Base-by-base conservation (phyloP, 2,113 vertebrate species). In the Melospiza georgiana region DNA sequence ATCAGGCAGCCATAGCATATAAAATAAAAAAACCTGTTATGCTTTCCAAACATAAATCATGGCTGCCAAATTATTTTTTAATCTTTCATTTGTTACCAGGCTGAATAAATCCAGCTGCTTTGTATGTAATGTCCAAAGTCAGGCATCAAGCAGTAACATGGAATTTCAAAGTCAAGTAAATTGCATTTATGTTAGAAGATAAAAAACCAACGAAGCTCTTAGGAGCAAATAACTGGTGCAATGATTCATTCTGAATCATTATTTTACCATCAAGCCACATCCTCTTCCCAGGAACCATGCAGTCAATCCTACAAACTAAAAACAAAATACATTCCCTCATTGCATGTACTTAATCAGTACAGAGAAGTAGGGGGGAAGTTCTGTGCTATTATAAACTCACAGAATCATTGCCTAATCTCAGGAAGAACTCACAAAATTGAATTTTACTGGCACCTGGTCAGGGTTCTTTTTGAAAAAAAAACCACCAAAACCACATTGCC, bases 261-360 rank as follows among this genome's bases (percentile, higher is more conserved):
- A 12, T 6, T 31, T 55, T 58, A 54, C 43, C 21, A 6, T 15
- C 28, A 27, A 28, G 43, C 68, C 52, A 79, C 14, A 77, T 74
- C 54, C 77, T 85, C 41, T 71, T 89, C 27, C 69, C 37, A 8
- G 7, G 44, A 73, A 91, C 51, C 33, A 51, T 1, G 31, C 9
- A 78, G 22, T 28, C 30, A 12, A 10, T 86, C 90, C 52, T 69
- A 74, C 35, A 33, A 57, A 78, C 12, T 66, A 11, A 48, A 92
- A 63, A 0, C 0, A 0, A 71, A 31, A 16, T 0, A 2, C 5
- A 12, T 59, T 54, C 10, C 28, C n/a, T 74, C 27, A n/a, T 1
- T 57, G 41, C 15, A 4, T 3, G 18, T 30, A 44, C 33, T 57
- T 28, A 16, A 69, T 35, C 15, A 58, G 61, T 33, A 23, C 11